These are phyloP conservation scores for Melanchra persicariae DNA, from an alignment of 2,888 invertebrate species.

Conservation along the genomic window DNA sequence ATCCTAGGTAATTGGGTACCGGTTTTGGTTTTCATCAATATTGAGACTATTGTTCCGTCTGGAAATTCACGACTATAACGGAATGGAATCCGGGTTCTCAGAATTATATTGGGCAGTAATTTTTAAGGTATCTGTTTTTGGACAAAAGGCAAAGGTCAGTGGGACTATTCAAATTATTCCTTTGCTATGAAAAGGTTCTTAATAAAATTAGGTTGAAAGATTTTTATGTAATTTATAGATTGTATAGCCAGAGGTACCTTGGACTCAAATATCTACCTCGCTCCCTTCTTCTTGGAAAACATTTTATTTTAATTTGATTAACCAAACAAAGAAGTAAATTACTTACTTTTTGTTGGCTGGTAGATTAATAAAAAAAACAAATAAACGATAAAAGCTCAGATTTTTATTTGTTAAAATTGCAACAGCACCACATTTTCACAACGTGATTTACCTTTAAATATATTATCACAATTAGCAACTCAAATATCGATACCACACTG, in stretches of 20 bases:
- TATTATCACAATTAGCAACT: background rate
- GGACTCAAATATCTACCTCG: background rate
- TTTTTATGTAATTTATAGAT: conserved; percentile 10
- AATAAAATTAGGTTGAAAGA: conserved; percentile 19
- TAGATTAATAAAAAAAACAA: background rate
- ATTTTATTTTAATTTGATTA: background rate
- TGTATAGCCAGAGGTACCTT: background rate
- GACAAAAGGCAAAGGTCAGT: conserved; percentile 42
- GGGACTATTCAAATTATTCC: conserved; percentile 45
- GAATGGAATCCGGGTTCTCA: conserved; percentile 30
- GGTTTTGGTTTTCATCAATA: conserved; percentile 59
- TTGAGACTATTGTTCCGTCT: conserved; percentile 51
- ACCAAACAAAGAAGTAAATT: background rate
- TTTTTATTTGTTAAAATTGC: no score
- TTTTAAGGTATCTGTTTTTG: conserved; percentile 42
- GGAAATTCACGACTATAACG: conserved; percentile 35
- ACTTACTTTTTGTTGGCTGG: background rate
- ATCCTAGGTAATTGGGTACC: conserved; percentile 61
- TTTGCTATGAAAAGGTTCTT: conserved; percentile 21
- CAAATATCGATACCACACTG: conserved; percentile 24
- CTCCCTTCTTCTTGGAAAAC: background rate
- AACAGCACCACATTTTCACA: no score
- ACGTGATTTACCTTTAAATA: background rate
- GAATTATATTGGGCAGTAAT: conserved; percentile 31
- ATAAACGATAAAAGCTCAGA: no score